A percentile compares a stretch with the other conserved stretches of the same genome.
Evolutionary conservation across 2,888 invertebrate genomes (phyloP).

Genomic region (Leuctra nigra): DNA sequence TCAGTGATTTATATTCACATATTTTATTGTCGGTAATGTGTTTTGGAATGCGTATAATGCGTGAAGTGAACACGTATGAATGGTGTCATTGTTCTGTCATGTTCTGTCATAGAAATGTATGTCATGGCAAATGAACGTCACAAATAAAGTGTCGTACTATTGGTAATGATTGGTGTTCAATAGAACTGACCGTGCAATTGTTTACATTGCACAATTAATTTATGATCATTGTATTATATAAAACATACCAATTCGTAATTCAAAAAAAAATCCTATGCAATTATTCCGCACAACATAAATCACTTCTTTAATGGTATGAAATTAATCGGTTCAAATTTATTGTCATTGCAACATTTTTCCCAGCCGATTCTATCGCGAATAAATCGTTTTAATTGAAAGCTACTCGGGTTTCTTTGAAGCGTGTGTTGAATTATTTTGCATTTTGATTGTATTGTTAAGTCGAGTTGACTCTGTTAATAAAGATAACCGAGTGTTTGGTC

Average conservation of each 20-base stretch:
- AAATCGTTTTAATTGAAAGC: conserved; percentile 13
- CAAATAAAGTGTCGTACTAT: too few species aligned
- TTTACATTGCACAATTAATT: conserved; percentile 9
- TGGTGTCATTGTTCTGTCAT: too few species aligned
- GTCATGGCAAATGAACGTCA: too few species aligned
- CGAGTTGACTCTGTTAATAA: conserved; percentile 1
- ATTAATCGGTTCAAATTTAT: conserved; percentile 18
- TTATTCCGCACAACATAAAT: conserved; percentile 20
- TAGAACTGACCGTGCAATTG: conserved; percentile 12
- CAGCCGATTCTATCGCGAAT: conserved; percentile 7
- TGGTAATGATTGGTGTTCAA: conserved; percentile 13
- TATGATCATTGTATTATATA: conserved; percentile 13
- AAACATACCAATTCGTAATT: conserved; percentile 17
- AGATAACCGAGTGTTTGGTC: neutral
- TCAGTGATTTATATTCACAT: too few species aligned
- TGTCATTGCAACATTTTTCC: neutral
- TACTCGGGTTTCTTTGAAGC: neutral
- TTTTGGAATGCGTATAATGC: too few species aligned
- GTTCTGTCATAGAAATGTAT: too few species aligned
- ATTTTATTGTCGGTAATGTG: too few species aligned
- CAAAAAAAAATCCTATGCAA: conserved; percentile 15
- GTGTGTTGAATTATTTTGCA: neutral
- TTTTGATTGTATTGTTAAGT: neutral
- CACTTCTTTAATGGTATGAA: conserved; percentile 4
- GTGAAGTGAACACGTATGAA: too few species aligned